Evolutionary conservation across 2,888 invertebrate species (phyloP), one percentile per base, ranked within the genome.

Genomic region (Phlogophora meticulosa): DNA sequence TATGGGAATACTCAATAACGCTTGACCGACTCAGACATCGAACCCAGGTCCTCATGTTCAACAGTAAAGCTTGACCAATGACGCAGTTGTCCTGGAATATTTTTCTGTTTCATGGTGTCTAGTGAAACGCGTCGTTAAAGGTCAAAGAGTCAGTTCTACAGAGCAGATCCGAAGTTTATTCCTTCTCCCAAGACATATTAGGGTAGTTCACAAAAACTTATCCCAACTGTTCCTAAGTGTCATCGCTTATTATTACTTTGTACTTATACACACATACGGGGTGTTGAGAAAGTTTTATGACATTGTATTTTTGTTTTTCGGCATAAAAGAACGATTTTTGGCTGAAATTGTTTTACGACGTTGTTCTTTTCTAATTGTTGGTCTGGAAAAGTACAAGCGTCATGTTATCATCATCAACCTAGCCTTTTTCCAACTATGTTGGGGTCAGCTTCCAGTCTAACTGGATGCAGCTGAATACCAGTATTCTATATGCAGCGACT

Each of bases 171-270:
- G 24, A 70, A 76, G 51, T 80, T 78, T 62, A 57, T 58, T 58
- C 42, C 1, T 17, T 13, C 28, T 76, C 57, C n/a, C 46, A 20
- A 49, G 52, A 71, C 72, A 59, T 70, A 71, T 77, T 57, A 59
- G 51, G 42, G 43, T 58, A 42, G 58, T 80, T 74, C 40, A 43
- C 46, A 57, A 65, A 76, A 68, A 72, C 51, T 76, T 64, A 17
- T 10, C n/a, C 20, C 13, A 20, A 45, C 34, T 36, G 13, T 11
- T 73, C 48, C n/a, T 1, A 34, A 57, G 28, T 70, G 52, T 76
- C 76, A 38, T 48, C 40, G 22, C 36, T 58, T 55, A 58, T 62
- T 62, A 62, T 56, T 55, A 71, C 20, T 74, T 72, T 40, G 13
- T 34, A 7, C 20, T 36, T 20, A 45, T 20, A 42, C 15, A 7